phyloP scores from a whole-genome alignment of 2,113 vertebrate species.

The Bufo bufo region DNA sequence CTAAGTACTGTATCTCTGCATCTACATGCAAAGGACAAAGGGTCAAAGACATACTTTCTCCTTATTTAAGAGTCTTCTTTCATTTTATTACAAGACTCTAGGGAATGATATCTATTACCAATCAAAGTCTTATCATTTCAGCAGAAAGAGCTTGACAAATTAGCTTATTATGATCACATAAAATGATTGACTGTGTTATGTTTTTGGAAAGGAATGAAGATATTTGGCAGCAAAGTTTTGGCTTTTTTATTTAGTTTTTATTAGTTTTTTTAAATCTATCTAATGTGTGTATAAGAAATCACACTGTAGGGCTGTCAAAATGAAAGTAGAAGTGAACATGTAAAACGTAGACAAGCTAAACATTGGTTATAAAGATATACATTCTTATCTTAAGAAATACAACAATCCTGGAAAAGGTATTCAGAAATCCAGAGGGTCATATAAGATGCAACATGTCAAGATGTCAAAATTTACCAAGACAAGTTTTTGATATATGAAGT shows the following conservation, averaged over 20 bases:
- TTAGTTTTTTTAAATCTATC: background rate
- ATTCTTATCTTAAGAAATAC: background rate
- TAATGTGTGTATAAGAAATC: background rate
- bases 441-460: background rate
- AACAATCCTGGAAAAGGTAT: background rate
- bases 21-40: conserved; percentile 72
- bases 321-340: too few relatives aligned
- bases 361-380: background rate
- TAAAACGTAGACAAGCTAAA: background rate
- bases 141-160: conserved; percentile 82
- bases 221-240: background rate
- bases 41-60: conserved; percentile 70
- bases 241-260: background rate
- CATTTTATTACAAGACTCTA: conserved; percentile 72
- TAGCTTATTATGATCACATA: conserved; percentile 82
- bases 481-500: background rate
- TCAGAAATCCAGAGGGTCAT: background rate
- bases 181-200: conserved; percentile 97
- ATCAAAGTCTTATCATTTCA: conserved; percentile 80
- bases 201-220: conserved; percentile 72
- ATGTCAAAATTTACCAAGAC: background rate
- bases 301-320: background rate
- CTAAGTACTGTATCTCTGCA: conserved; percentile 63
- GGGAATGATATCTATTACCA: conserved; percentile 73
- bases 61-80: conserved; percentile 71